phyloP scores from a whole-genome alignment of 2,888 invertebrate species.

The Tenthredo scrophulariae region DNA sequence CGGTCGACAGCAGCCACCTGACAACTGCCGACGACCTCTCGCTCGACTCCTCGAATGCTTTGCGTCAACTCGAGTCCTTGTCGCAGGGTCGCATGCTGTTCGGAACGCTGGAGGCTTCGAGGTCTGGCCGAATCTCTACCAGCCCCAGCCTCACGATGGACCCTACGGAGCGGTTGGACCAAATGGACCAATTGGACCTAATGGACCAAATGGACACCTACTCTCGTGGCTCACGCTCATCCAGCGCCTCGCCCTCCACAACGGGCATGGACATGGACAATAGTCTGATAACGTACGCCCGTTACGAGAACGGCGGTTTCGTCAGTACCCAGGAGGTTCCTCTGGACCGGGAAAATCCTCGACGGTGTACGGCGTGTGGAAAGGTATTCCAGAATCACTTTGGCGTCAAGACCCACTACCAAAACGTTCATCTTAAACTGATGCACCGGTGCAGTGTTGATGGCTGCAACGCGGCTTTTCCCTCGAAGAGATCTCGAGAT shows the following conservation, averaged over 20 bases:
- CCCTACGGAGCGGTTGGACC: slow-evolving; percentile 58
- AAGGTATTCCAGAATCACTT: slow-evolving; percentile 96
- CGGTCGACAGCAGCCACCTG: slow-evolving; percentile 81
- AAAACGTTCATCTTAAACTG: slow-evolving; percentile 95
- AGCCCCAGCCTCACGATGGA: slow-evolving; percentile 79
- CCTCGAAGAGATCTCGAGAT: slow-evolving; percentile 95
- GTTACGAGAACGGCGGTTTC: slow-evolving; percentile 88
- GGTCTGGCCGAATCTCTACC: slow-evolving; percentile 82
- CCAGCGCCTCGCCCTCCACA: slow-evolving; percentile 77
- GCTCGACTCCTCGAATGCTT: slow-evolving; percentile 82
- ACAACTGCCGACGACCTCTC: slow-evolving; percentile 81
- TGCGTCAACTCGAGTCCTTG: slow-evolving; percentile 89
- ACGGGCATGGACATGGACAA: slow-evolving; percentile 77
- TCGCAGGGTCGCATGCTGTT: slow-evolving; percentile 84
- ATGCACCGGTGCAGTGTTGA: slow-evolving; percentile 97
- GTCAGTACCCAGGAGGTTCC: slow-evolving; percentile 90
- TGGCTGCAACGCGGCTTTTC: slow-evolving; percentile 96
- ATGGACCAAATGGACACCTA: slow-evolving; percentile 73
- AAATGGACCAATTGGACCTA: slow-evolving; percentile 61
- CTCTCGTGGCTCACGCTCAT: slow-evolving; percentile 78
- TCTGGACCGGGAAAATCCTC: slow-evolving; percentile 94
- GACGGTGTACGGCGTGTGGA: slow-evolving; percentile 94
- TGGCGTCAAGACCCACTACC: slow-evolving; percentile 96
- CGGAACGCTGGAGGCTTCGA: slow-evolving; percentile 78
- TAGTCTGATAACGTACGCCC: slow-evolving; percentile 82